These are phyloP conservation scores for Salvelinus sp. DNA, from an alignment of 2,113 vertebrate species.

Conservation along the genomic window DNA sequence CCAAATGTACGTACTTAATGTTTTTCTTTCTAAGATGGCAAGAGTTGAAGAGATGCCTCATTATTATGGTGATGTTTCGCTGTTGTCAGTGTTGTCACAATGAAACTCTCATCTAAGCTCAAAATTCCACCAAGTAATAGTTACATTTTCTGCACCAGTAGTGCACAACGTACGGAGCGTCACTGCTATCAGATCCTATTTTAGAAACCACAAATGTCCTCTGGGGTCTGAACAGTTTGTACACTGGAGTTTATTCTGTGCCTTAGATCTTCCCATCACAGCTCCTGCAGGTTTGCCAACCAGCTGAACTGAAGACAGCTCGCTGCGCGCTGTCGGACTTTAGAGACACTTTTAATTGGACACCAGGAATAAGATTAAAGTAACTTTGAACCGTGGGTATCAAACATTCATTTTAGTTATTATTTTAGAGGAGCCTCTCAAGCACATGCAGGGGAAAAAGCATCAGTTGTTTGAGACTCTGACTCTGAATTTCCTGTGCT, in stretches of 20 bases:
- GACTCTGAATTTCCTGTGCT: neutral
- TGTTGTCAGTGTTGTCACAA: constrained; percentile 15
- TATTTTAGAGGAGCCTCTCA: constrained; percentile 21
- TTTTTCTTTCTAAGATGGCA: neutral
- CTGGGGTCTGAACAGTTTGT: constrained; percentile 40
- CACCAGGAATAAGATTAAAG: constrained; percentile 64
- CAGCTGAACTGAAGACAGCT: constrained; percentile 15
- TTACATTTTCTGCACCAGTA: constrained; percentile 58
- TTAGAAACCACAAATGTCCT: constrained; percentile 43
- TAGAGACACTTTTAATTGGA: constrained; percentile 64
- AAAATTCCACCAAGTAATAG: constrained; percentile 52
- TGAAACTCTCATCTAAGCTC: constrained; percentile 39
- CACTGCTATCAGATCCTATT: constrained; percentile 36
- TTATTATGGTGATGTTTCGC: constrained; percentile 25
- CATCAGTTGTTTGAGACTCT: neutral
- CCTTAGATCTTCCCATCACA: constrained; percentile 39
- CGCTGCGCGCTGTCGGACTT: constrained; percentile 24
- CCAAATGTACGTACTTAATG: neutral
- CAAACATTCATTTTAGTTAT: constrained; percentile 53
- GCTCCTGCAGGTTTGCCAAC: constrained; percentile 32
- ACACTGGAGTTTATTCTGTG: constrained; percentile 18
- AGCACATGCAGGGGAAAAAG: neutral
- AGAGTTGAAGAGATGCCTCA: neutral
- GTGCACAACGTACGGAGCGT: constrained; percentile 49
- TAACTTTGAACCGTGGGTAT: constrained; percentile 57